phyloP scores from a whole-genome alignment of 2,113 vertebrate genomes.

The Xiphorhynchus elegans region DNA sequence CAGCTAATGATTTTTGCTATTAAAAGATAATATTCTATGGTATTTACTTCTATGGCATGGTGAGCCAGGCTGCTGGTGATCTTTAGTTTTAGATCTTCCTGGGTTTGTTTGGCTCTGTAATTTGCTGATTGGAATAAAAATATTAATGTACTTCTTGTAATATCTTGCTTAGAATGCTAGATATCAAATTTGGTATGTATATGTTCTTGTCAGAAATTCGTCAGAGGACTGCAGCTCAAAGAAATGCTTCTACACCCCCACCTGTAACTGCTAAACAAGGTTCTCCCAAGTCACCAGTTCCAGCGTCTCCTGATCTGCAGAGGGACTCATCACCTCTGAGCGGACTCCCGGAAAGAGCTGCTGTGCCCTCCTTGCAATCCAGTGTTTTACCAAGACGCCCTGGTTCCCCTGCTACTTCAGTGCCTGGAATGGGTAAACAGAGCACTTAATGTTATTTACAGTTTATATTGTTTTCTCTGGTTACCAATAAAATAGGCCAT shows the following conservation, averaged over 20 bases:
- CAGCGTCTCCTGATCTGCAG: conserved; percentile 75
- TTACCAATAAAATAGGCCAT: conserved; percentile 84
- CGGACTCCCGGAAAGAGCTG: conserved; percentile 86
- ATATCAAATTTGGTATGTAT: conserved; percentile 26
- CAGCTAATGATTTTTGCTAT: not conserved
- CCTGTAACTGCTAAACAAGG: conserved; percentile 68
- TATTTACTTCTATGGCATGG: not conserved
- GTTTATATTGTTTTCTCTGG: conserved; percentile 86
- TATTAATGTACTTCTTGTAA: not conserved
- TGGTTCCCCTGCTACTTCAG: conserved; percentile 87
- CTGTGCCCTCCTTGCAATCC: conserved; percentile 81
- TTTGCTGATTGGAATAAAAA: not conserved
- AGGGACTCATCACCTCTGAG: conserved; percentile 84
- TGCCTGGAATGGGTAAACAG: conserved; percentile 94
- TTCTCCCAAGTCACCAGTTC: conserved; percentile 71
- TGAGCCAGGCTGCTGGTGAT: not conserved
- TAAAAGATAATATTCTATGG: not conserved
- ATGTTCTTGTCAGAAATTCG: conserved; percentile 86
- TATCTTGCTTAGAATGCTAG: not conserved
- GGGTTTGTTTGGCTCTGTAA: not conserved
- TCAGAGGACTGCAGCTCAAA: conserved; percentile 86
- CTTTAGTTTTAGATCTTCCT: not conserved
- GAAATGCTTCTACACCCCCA: conserved; percentile 69
- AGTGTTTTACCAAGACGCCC: conserved; percentile 84
- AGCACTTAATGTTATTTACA: conserved; percentile 86